Percentiles rank a stretch among this genome's conserved stretches.
phyloP scores from a whole-genome alignment of 2,113 vertebrate genomes.

The Phylloscopus whistleri region DNA sequence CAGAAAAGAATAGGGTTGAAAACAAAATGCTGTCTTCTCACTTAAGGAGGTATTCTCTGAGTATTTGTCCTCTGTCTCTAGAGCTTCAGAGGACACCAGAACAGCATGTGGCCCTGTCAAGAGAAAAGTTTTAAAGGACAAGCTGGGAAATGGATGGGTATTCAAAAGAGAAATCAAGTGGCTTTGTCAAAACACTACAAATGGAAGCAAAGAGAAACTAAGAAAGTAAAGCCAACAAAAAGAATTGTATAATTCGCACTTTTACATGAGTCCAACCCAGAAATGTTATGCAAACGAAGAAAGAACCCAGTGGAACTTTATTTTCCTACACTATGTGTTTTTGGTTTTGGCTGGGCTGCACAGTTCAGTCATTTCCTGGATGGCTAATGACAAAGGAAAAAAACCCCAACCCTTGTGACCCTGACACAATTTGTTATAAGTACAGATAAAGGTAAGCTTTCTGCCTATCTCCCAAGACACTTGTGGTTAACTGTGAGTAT shows the following conservation, averaged over 20 bases:
- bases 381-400: background rate
- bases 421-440: background rate
- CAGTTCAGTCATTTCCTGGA: slow-evolving; percentile 22
- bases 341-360: background rate
- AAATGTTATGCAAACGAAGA: background rate
- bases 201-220: slow-evolving; percentile 26
- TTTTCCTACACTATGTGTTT: slow-evolving; percentile 4
- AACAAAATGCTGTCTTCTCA: background rate
- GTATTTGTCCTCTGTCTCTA: background rate
- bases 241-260: background rate
- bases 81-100: background rate
- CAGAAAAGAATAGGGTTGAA: background rate
- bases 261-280: background rate
- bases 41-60: background rate
- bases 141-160: background rate
- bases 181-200: slow-evolving; percentile 7
- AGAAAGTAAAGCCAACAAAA: background rate
- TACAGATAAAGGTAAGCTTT: slow-evolving; percentile 4
- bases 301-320: slow-evolving; percentile 1
- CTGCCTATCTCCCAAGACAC: background rate
- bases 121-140: background rate
- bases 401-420: background rate
- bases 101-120: background rate
- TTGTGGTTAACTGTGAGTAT: background rate
- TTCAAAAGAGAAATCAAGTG: background rate